These are phyloP conservation scores for Galbula dea DNA, from an alignment of 2,113 vertebrate genomes.

Conservation along the genomic window DNA sequence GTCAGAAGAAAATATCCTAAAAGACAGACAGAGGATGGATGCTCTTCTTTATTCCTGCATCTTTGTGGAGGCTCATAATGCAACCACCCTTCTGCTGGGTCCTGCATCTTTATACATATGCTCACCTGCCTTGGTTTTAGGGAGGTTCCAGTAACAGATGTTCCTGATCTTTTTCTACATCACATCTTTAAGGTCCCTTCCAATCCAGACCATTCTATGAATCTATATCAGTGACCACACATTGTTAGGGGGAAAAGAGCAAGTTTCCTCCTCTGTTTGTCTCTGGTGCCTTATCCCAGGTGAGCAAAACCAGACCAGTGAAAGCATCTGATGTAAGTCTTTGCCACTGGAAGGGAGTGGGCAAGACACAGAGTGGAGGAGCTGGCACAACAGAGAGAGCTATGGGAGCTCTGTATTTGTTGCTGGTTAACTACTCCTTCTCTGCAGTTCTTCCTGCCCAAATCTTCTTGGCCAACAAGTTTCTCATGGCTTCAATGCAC, in stretches of 20 bases:
- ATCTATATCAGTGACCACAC: neutral
- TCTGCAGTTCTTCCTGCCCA: neutral
- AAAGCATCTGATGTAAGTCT: neutral
- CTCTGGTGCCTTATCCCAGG: too few species aligned
- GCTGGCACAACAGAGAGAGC: neutral
- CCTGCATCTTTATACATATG: neutral
- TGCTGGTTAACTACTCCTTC: neutral
- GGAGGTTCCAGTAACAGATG: neutral
- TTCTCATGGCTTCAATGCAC: neutral
- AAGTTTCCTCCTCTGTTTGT: neutral
- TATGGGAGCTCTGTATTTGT: neutral
- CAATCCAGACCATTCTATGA: too few species aligned
- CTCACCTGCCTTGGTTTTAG: neutral
- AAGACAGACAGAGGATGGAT: neutral
- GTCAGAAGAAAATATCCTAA: neutral
- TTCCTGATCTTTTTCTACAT: neutral
- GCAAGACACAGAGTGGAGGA: neutral
- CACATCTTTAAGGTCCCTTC: too few species aligned
- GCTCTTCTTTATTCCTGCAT: neutral
- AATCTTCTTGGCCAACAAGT: neutral
- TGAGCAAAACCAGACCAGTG: neutral
- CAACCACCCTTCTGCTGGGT: neutral
- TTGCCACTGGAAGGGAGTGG: neutral
- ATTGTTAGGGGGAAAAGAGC: neutral
- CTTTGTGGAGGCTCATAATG: accelerated